Evolutionary conservation across 2,888 invertebrate species (phyloP).

Genomic region (Stenotaenia linearis): DNA sequence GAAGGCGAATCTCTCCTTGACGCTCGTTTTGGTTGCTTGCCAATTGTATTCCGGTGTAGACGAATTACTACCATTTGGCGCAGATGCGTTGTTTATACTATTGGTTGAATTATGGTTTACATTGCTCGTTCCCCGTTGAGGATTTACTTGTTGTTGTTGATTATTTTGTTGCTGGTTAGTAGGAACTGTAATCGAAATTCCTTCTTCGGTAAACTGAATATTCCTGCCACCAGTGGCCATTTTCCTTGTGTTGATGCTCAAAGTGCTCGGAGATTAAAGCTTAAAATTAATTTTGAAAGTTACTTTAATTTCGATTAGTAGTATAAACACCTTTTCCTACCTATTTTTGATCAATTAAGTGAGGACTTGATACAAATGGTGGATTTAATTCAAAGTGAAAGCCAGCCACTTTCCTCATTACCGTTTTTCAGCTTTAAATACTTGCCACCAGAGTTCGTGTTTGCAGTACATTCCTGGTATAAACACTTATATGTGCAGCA

Average conservation of each 20-base stretch:
- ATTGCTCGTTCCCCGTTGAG: neutral
- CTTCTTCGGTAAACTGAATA: neutral
- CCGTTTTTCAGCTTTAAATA: too few relatives aligned
- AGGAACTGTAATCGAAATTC: neutral
- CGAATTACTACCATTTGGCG: neutral
- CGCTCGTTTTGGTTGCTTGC: slow-evolving; percentile 68
- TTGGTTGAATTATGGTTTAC: neutral
- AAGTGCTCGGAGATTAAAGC: too few relatives aligned
- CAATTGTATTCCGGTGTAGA: slow-evolving; percentile 32
- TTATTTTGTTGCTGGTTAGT: neutral
- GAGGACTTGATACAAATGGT: too few relatives aligned
- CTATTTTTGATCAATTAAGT: too few relatives aligned
- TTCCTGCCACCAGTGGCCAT: neutral
- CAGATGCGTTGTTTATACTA: neutral
- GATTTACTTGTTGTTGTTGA: neutral
- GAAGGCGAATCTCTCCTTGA: slow-evolving; percentile 68
- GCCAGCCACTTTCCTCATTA: too few relatives aligned
- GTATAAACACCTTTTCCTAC: neutral
- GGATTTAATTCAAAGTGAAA: too few relatives aligned
- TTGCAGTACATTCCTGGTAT: too few relatives aligned
- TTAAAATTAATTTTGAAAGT: neutral
- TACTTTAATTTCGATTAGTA: neutral
- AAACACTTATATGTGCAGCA: too few relatives aligned
- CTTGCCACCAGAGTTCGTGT: too few relatives aligned
- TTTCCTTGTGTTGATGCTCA: neutral